Conservation (phyloP, 2,113 vertebrate genomes). For the Sigmodon hispidus region DNA sequence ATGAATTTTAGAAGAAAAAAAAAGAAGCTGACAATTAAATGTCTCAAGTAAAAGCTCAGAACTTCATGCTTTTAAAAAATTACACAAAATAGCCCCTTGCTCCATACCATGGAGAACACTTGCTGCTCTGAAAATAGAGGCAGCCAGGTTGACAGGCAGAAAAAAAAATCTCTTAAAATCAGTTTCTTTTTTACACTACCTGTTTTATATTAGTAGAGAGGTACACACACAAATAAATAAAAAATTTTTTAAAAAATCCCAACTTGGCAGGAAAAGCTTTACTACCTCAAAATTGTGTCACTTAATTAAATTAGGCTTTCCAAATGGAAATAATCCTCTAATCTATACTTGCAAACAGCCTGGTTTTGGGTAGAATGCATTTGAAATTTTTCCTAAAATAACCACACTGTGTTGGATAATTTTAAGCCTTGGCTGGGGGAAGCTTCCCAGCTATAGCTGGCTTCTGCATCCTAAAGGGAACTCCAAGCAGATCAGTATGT, state of each 20-base stretch:
- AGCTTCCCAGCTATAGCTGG: not conserved
- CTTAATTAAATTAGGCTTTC: conserved; percentile 69
- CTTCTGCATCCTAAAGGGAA: not conserved
- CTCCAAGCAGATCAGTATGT: not conserved
- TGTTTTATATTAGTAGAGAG: not conserved
- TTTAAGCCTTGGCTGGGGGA: not conserved
- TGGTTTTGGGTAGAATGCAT: conserved; percentile 43
- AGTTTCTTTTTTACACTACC: not conserved
- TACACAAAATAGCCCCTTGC: not conserved
- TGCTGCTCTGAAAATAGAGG: not conserved
- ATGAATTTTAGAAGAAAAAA: conserved; percentile 12
- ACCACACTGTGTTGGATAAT: not conserved
- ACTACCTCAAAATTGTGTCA: conserved; percentile 42
- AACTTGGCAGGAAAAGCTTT: conserved; percentile 24
- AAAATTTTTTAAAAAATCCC: not conserved
- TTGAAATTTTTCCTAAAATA: conserved; percentile 59
- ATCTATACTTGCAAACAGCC: conserved; percentile 61
- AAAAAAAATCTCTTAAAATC: not conserved
- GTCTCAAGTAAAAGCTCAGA: not conserved
- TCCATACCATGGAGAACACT: not conserved
- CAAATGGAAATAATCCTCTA: conserved; percentile 65
- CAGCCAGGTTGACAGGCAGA: rapidly evolving
- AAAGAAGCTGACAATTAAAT: conserved; percentile 25
- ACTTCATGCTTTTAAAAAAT: not conserved
- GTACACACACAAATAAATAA: not conserved